Percentiles rank a stretch among this genome's conserved stretches.
These are phyloP conservation scores for Plagiodera versicolora DNA, from an alignment of 2,888 invertebrate genomes.

Conservation along the genomic window DNA sequence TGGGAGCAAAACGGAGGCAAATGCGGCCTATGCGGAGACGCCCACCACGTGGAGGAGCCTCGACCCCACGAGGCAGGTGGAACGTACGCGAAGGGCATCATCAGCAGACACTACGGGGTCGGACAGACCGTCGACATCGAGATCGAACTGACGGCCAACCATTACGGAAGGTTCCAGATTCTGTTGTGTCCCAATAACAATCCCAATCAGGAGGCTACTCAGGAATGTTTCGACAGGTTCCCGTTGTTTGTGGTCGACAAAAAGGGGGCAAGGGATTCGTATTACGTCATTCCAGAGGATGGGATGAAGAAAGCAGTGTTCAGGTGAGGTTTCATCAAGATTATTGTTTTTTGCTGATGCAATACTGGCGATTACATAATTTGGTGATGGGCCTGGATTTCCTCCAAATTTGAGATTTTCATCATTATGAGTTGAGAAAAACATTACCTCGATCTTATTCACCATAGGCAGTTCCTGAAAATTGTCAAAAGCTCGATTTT, in stretches of 20 bases:
- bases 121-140: constrained; percentile 88
- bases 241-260: constrained; percentile 76
- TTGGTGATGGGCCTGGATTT: too few relatives aligned
- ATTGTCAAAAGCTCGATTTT: too few relatives aligned
- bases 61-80: constrained; percentile 91
- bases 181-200: constrained; percentile 86
- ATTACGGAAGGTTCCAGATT: constrained; percentile 84
- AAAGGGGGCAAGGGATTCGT: constrained; percentile 58
- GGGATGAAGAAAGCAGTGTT: constrained; percentile 53
- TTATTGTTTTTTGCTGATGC: background rate
- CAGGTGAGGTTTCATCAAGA: constrained; percentile 57
- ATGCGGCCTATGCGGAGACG: constrained; percentile 91
- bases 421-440: too few relatives aligned
- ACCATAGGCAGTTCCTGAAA: too few relatives aligned
- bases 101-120: constrained; percentile 76
- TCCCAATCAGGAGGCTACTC: constrained; percentile 73
- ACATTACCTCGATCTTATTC: too few relatives aligned
- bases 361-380: too few relatives aligned
- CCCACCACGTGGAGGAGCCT: constrained; percentile 70
- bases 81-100: constrained; percentile 81
- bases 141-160: constrained; percentile 87
- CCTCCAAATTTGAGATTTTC: too few relatives aligned
- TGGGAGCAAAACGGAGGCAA: constrained; percentile 84
- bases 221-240: constrained; percentile 81
- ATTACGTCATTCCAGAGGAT: constrained; percentile 44